Evolutionary conservation across 2,888 invertebrate species (phyloP), one percentile per base, ranked within the genome.

Genomic region (Ceramica pisi): DNA sequence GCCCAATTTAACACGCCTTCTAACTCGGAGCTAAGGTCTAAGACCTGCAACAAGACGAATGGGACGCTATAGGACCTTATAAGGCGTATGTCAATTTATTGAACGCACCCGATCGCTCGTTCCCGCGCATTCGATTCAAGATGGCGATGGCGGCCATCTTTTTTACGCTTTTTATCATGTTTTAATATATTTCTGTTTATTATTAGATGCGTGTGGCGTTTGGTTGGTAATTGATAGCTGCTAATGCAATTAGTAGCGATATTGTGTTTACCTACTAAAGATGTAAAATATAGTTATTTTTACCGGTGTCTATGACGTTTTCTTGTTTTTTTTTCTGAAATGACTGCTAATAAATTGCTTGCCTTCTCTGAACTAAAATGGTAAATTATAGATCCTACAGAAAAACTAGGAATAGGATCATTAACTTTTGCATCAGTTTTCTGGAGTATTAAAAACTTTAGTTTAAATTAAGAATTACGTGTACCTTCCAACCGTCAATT

Each of bases 61-160:
- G 89, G 83, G 87, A 83, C 87, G 83, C 87, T 85, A 87, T 77
- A 82, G 74, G 74, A 75, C 95, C 94, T 78, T 94, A 94, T 93
- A 95, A 83, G 94, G 94, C 80, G 72, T 91, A 91, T 94, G 95
- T 95, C 95, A 95, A 95, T 95, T 94, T 94, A 94, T 93, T 91
- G 93, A 91, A 90, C 92, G 90, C 91, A 91, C 86, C 80, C 87
- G 85, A 89, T 88, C 78, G 86, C 81, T 71, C 87, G 91, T 91
- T 93, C 91, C 92, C 92, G 92, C 91, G 92, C 91, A 90, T 90
- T 90, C 88, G 84, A 90, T 87, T 67, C 90, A 93, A 92, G 84
- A 93, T 93, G 93, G 92, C 92, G 82, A 83, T 68, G 70, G 71
- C 73, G 72, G 87, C 87, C 86, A 88, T 90, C 78, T 90, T 91